Conservation (phyloP, 2,888 invertebrate species). For the Spisula subtruncata region DNA sequence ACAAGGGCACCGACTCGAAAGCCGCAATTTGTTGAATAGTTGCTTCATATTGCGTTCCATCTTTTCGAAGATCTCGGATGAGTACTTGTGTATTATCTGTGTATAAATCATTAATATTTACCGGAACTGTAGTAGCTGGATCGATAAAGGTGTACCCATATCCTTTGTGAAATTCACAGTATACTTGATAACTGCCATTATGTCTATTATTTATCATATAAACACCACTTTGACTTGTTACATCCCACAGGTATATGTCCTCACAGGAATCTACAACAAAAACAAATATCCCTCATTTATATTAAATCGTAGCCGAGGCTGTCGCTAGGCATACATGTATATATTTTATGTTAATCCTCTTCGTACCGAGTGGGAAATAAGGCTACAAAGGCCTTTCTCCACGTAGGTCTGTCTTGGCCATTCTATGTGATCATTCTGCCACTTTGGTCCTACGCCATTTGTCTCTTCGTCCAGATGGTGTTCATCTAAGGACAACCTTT, state of each 20-base stretch:
- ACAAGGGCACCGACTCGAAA: conserved; percentile 42
- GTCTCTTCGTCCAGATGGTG: no score
- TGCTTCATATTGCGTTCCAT: conserved; percentile 51
- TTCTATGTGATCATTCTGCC: no score
- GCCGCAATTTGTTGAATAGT: conserved; percentile 50
- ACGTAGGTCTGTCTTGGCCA: no score
- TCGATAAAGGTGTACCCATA: conserved; percentile 54
- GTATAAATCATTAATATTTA: conserved; percentile 50
- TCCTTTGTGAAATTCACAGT: conserved; percentile 54
- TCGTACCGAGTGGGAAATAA: no score
- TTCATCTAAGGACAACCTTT: no score
- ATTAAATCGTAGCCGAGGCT: no score
- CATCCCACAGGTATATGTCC: conserved; percentile 48
- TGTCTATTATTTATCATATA: conserved; percentile 53
- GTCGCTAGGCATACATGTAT: no score
- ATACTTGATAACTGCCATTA: conserved; percentile 48
- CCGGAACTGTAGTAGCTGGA: conserved; percentile 31
- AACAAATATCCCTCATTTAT: no score
- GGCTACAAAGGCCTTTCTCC: no score
- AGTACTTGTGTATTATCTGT: conserved; percentile 48
- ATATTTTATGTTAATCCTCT: no score
- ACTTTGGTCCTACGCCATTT: no score
- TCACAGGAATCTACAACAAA: conserved; percentile 48
- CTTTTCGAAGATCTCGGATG: conserved; percentile 49
- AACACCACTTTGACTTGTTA: conserved; percentile 40